These are phyloP conservation scores for Apamea anceps DNA, from an alignment of 2,888 invertebrate species.

Conservation along the genomic window DNA sequence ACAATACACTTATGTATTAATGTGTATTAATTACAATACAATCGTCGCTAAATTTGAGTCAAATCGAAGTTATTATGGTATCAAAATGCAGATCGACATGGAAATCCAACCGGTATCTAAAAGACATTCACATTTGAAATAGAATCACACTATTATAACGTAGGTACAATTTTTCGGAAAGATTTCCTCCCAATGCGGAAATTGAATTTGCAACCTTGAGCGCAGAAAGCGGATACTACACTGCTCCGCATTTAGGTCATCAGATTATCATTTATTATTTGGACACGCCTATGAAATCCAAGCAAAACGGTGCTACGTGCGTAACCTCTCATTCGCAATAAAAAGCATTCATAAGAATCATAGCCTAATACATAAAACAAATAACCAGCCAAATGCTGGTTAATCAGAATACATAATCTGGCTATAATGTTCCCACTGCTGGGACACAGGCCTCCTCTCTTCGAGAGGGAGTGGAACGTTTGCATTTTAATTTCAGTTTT, in stretches of 20 bases:
- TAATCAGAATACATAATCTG: not conserved
- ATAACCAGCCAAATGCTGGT: not conserved
- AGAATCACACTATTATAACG: conserved; percentile 16
- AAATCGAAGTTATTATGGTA: not conserved
- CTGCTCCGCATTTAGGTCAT: conserved; percentile 9
- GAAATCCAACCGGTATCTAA: not conserved
- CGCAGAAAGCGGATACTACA: conserved; percentile 10
- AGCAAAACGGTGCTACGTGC: no score
- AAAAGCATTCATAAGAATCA: not conserved
- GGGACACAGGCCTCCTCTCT: no score
- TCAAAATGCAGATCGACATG: not conserved
- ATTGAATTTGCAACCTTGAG: conserved; percentile 37
- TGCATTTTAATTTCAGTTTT: not conserved
- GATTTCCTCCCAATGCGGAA: conserved; percentile 33
- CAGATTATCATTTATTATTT: conserved; percentile 38
- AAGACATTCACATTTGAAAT: not conserved
- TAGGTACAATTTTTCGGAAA: conserved; percentile 22
- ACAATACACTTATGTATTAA: not conserved
- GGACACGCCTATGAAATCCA: not conserved
- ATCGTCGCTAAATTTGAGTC: not conserved
- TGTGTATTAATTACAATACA: not conserved
- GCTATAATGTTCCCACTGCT: no score
- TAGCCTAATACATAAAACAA: not conserved
- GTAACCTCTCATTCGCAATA: not conserved
- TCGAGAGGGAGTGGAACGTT: not conserved